A percentile compares a stretch with the other conserved stretches of the same genome.
Evolutionary conservation across 2,888 invertebrate species (phyloP).

Genomic region (Rhamnusium bicolor): DNA sequence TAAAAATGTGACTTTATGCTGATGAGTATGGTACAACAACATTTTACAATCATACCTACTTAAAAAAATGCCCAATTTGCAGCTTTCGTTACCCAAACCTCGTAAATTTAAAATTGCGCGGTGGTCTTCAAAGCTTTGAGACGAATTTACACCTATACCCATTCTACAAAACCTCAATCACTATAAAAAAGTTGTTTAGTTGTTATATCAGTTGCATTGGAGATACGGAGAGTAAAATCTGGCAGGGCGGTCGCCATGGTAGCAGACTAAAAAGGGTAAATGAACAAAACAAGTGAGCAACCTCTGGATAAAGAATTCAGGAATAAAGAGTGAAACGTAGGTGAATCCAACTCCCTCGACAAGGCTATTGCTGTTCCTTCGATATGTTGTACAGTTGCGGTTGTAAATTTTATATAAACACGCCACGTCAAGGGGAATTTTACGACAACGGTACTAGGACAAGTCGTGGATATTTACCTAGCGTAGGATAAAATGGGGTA

Average conservation of each 20-base stretch:
- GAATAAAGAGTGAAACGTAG: neutral
- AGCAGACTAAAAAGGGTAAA: slow-evolving; percentile 44
- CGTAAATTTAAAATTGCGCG: neutral
- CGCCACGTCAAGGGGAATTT: neutral
- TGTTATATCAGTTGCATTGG: slow-evolving; percentile 17
- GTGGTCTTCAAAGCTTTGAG: neutral
- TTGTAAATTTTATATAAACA: slow-evolving; percentile 13
- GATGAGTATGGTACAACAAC: no score
- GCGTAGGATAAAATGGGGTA: neutral
- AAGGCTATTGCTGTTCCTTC: neutral
- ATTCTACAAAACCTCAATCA: neutral
- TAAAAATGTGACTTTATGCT: no score
- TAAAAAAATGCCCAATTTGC: no score
- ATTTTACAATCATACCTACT: no score
- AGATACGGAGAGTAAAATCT: slow-evolving; percentile 33
- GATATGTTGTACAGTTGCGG: neutral
- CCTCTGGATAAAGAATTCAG: neutral
- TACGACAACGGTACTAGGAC: neutral
- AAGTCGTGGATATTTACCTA: neutral
- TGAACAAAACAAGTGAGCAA: slow-evolving; percentile 40
- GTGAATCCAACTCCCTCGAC: neutral
- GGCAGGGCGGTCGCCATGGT: slow-evolving; percentile 52
- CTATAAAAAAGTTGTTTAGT: slow-evolving; percentile 24
- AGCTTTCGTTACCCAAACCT: no score
- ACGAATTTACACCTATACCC: neutral